A percentile compares a stretch with the other conserved stretches of the same genome.
These are phyloP conservation scores for Leptonema lineaticorne DNA, from an alignment of 1,140 invertebrate species.

Conservation along the genomic window DNA sequence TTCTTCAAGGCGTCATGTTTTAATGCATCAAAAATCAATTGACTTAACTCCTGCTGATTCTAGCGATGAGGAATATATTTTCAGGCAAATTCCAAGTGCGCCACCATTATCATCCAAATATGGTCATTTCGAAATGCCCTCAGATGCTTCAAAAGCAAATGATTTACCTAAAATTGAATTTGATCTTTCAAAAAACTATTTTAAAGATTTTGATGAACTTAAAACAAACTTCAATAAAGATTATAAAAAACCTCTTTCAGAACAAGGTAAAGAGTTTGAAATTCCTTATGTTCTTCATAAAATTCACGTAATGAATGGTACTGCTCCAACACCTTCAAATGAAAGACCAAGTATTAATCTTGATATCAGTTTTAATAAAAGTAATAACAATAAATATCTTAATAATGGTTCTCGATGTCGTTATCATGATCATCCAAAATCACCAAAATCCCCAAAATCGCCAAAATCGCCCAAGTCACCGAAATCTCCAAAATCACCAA, in stretches of 20 bases:
- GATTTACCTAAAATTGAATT: constrained; percentile 57
- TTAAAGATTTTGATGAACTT: constrained; percentile 60
- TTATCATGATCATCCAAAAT: constrained; percentile 60
- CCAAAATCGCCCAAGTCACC: constrained; percentile 61
- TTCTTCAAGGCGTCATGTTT: constrained; percentile 68
- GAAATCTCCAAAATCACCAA: constrained; percentile 61
- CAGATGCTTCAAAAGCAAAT: constrained; percentile 43
- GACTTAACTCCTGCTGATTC: constrained; percentile 80
- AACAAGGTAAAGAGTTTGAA: constrained; percentile 60
- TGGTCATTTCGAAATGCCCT: constrained; percentile 66
- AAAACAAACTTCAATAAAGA: constrained; percentile 53
- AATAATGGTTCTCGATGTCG: constrained; percentile 53
- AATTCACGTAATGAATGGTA: constrained; percentile 79
- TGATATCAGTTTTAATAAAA: constrained; percentile 46
- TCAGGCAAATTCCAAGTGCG: constrained; percentile 69
- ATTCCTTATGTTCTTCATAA: constrained; percentile 83
- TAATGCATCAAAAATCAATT: constrained; percentile 86
- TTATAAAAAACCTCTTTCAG: constrained; percentile 46
- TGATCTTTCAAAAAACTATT: constrained; percentile 62
- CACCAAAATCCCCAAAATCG: constrained; percentile 56
- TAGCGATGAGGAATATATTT: constrained; percentile 75
- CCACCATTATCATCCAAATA: constrained; percentile 67
- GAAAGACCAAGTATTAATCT: constrained; percentile 50
- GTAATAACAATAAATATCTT: constrained; percentile 53
- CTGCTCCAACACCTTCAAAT: constrained; percentile 60